Conservation (phyloP, 1,140 invertebrate species). For the Lasaia peninsularis region DNA sequence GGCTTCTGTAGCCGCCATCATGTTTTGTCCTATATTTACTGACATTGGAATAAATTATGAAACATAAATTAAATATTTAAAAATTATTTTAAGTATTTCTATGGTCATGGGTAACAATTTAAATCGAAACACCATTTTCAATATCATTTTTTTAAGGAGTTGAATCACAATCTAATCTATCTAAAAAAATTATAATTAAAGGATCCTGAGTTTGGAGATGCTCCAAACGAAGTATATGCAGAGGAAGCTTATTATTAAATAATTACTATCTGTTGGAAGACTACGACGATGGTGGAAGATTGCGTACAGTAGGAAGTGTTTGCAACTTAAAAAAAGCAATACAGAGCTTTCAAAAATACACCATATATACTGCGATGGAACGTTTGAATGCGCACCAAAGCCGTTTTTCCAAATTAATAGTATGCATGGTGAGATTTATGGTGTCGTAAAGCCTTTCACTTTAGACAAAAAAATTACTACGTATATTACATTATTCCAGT, state of each 20-base stretch:
- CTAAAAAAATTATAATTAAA: too few relatives aligned
- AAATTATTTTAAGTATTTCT: too few relatives aligned
- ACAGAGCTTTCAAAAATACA: not conserved
- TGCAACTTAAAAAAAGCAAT: not conserved
- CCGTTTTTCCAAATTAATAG: not conserved
- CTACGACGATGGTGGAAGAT: not conserved
- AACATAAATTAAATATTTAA: constrained; percentile 11
- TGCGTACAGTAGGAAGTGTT: not conserved
- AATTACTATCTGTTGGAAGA: not conserved
- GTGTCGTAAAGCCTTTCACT: not conserved
- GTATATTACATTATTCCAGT: not conserved
- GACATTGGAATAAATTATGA: constrained; percentile 11
- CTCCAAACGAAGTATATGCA: too few relatives aligned
- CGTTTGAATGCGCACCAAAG: not conserved
- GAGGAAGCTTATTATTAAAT: too few relatives aligned
- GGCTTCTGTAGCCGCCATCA: constrained; percentile 6
- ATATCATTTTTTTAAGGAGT: too few relatives aligned
- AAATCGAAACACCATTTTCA: too few relatives aligned
- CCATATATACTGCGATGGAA: not conserved
- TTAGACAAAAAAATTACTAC: not conserved
- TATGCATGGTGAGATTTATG: not conserved
- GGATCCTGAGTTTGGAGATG: too few relatives aligned
- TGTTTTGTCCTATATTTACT: constrained; percentile 1
- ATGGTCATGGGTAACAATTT: too few relatives aligned
- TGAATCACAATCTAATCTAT: too few relatives aligned